phyloP scores from a whole-genome alignment of 1,140 invertebrate species.

The Cecropterus lyciades region DNA sequence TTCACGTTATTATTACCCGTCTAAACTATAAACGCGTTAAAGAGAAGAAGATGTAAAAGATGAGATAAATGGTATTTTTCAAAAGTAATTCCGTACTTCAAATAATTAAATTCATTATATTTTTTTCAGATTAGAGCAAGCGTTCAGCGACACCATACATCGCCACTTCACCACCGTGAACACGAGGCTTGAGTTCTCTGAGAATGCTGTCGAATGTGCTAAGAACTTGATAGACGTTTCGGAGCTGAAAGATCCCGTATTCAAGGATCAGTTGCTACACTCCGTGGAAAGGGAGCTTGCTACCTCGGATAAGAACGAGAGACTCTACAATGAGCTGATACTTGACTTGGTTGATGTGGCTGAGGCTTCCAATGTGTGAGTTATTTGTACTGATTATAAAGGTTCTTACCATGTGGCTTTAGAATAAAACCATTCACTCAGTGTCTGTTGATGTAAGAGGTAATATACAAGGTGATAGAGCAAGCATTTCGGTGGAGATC shows the following conservation, averaged over 20 bases:
- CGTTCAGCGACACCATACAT: conserved; percentile 80
- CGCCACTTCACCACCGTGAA: conserved; percentile 85
- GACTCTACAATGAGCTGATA: conserved; percentile 86
- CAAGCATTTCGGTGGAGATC: no score
- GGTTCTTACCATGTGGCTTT: no score
- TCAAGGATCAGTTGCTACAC: conserved; percentile 64
- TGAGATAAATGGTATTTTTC: no score
- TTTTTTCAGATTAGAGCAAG: conserved; percentile 86
- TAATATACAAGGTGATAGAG: no score
- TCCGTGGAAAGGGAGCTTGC: conserved; percentile 70
- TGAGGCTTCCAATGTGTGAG: conserved; percentile 89
- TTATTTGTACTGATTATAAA: conserved; percentile 40
- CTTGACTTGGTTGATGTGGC: conserved; percentile 87
- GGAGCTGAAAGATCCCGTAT: conserved; percentile 56
- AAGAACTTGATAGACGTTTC: conserved; percentile 73
- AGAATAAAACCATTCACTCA: no score
- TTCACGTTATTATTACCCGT: no score
- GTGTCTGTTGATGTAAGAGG: no score
- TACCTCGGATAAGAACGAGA: conserved; percentile 79
- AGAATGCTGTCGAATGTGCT: conserved; percentile 83
- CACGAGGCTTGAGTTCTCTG: conserved; percentile 85
- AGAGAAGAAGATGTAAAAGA: no score
- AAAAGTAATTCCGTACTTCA: no score
- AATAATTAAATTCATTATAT: neutral
- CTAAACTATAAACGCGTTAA: no score